These are phyloP conservation scores for Colinus virginianus DNA, from an alignment of 2,113 vertebrate species.

Conservation along the genomic window DNA sequence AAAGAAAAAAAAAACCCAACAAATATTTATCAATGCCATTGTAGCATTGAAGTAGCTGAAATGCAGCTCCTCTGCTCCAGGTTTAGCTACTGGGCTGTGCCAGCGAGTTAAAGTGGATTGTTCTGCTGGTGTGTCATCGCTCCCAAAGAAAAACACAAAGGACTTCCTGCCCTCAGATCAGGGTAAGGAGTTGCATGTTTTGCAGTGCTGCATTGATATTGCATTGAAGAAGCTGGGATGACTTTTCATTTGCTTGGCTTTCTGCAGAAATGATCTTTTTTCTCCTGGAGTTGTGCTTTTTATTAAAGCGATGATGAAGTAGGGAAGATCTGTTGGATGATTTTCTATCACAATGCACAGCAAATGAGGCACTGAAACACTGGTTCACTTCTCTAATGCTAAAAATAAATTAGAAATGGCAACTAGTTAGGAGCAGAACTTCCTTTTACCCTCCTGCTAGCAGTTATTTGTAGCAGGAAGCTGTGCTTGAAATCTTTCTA, in stretches of 20 bases:
- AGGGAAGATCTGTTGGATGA: not conserved
- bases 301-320: not conserved
- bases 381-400: not conserved
- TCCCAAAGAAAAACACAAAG: not conserved
- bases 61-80: not conserved
- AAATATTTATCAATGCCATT: not conserved
- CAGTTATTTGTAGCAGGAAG: conserved; percentile 46
- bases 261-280: not conserved
- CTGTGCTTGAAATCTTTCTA: not conserved
- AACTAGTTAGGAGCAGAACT: conserved; percentile 24
- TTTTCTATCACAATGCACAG: not conserved
- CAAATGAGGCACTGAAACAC: not conserved
- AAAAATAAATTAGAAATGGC: not conserved
- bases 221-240: not conserved
- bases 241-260: not conserved
- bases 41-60: not conserved
- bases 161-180: not conserved
- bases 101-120: not conserved
- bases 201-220: not conserved
- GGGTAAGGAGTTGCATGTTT: not conserved
- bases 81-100: not conserved
- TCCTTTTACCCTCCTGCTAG: conserved; percentile 39
- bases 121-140: not conserved
- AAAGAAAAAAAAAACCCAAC: not conserved
- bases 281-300: not conserved